A percentile compares a stretch with the other conserved stretches of the same genome.
These are phyloP conservation scores for Ophiothrix spiculata DNA, from an alignment of 35 echinoderm and acorn worm genomes.

Conservation along the genomic window DNA sequence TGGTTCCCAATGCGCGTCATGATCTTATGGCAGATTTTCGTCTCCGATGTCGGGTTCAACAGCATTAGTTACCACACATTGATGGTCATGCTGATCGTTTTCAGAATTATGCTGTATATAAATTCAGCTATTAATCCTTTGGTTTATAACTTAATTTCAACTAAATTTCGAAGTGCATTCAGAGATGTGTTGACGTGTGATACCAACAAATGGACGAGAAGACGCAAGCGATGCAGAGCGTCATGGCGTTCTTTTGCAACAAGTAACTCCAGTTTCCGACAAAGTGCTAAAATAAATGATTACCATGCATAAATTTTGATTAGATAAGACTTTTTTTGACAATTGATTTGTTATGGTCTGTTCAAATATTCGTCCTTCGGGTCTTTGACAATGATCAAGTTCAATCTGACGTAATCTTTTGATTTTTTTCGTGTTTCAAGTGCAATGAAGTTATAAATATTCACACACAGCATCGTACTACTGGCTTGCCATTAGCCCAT, in stretches of 20 bases:
- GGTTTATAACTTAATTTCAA: constrained; percentile 89
- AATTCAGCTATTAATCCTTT: constrained; percentile 91
- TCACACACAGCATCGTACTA: no score
- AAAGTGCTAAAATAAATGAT: background rate
- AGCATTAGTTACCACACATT: constrained; percentile 25
- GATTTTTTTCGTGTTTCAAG: no score
- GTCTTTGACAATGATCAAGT: no score
- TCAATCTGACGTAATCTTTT: no score
- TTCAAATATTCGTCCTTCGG: no score
- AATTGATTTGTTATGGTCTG: no score
- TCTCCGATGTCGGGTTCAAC: background rate
- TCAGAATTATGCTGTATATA: constrained; percentile 68
- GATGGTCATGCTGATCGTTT: constrained; percentile 34
- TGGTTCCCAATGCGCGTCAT: constrained; percentile 71
- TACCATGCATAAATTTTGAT: constrained; percentile 5
- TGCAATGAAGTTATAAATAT: no score
- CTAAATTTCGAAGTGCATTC: constrained; percentile 83
- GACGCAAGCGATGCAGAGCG: constrained; percentile 16
- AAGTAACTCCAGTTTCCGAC: constrained; percentile 40
- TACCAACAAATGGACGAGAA: background rate
- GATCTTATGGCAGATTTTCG: constrained; percentile 68
- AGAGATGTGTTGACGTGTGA: constrained; percentile 53
- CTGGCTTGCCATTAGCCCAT: no score
- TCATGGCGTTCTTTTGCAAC: constrained; percentile 53
- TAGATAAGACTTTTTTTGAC: no score